phyloP scores from a whole-genome alignment of 1,140 invertebrate species.

The Zaprionus ghesquierei region DNA sequence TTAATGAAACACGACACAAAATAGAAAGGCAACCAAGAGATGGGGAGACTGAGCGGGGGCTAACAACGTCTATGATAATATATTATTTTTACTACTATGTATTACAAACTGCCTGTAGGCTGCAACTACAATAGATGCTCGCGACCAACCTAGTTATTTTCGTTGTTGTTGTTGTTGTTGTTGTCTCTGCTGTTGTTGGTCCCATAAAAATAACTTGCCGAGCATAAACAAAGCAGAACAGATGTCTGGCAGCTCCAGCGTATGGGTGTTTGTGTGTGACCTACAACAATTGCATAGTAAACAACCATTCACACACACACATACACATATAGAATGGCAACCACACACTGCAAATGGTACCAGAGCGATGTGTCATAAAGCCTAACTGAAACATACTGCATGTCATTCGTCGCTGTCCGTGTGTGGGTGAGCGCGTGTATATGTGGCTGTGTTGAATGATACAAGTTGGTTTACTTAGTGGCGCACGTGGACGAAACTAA shows the following conservation, averaged over 20 bases:
- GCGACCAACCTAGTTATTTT: neutral
- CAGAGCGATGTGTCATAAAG: slow-evolving; percentile 67
- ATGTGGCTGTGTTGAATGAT: slow-evolving; percentile 22
- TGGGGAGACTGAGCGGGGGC: neutral
- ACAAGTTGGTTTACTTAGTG: slow-evolving; percentile 39
- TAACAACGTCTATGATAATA: neutral
- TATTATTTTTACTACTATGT: neutral
- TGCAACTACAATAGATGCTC: neutral
- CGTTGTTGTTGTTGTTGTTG: neutral
- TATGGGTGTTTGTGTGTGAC: slow-evolving; percentile 11
- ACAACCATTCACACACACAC: slow-evolving; percentile 16
- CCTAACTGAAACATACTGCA: slow-evolving; percentile 68
- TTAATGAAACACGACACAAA: neutral
- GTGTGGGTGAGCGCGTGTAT: slow-evolving; percentile 12
- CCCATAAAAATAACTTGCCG: neutral
- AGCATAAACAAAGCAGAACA: neutral
- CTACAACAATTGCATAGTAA: slow-evolving; percentile 29
- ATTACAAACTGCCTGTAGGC: neutral
- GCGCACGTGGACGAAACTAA: slow-evolving; percentile 44
- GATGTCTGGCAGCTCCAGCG: slow-evolving; percentile 1
- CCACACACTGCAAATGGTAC: slow-evolving; percentile 9
- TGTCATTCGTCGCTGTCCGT: slow-evolving; percentile 24
- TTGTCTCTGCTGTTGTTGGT: neutral
- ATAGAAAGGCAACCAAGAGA: neutral
- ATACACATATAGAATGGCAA: neutral